These are phyloP conservation scores for Rotaria sp. DNA, from an alignment of 2,888 invertebrate genomes.

Conservation along the genomic window DNA sequence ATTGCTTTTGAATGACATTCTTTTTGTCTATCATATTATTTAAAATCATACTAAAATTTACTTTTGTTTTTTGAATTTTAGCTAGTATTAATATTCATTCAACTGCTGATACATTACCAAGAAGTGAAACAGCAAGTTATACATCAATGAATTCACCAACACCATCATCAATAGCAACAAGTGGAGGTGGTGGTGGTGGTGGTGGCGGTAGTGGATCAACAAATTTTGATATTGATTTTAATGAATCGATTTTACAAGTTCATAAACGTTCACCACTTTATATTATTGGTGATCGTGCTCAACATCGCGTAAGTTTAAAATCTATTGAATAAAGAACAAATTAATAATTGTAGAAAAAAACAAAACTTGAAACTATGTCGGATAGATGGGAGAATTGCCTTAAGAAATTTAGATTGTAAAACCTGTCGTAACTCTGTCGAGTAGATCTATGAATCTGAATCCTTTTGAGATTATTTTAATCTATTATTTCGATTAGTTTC, in stretches of 20 bases:
- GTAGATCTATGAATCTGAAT: no score
- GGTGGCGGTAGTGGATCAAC: not conserved
- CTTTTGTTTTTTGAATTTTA: not conserved
- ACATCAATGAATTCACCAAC: conserved; percentile 25
- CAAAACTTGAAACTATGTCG: no score
- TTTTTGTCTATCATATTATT: no score
- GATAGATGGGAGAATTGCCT: no score
- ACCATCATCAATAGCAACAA: not conserved
- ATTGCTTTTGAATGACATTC: not conserved
- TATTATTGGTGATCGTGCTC: conserved; percentile 27
- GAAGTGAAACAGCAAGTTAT: conserved; percentile 27
- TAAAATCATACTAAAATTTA: not conserved
- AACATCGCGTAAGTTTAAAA: not conserved
- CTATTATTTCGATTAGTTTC: no score
- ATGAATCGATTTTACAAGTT: conserved; percentile 28
- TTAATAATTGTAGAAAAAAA: no score
- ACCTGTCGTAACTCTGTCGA: no score
- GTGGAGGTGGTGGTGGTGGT: not conserved
- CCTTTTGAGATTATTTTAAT: no score
- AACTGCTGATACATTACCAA: not conserved
- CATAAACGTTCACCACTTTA: conserved; percentile 29
- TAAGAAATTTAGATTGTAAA: no score
- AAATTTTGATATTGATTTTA: conserved; percentile 21
- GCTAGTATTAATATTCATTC: not conserved
- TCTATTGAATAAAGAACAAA: no score